phyloP scores from a whole-genome alignment of 2,888 invertebrate species.

The Pyrgus malvae region DNA sequence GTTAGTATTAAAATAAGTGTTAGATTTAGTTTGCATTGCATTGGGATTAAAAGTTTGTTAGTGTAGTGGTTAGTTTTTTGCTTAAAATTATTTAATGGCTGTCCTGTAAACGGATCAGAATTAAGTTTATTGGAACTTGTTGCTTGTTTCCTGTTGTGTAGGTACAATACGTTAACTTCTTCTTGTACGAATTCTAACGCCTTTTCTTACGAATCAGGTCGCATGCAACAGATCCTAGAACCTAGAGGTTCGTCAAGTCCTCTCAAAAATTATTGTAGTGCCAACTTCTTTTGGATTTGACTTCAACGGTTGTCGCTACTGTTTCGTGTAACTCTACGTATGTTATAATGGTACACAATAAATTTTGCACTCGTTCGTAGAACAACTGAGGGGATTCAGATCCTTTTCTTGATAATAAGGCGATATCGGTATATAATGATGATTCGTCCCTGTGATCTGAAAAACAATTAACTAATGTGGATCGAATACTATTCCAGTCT shows the following conservation, averaged over 20 bases:
- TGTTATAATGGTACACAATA: not conserved
- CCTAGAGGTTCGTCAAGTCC: constrained; percentile 10
- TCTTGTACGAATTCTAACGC: constrained; percentile 4
- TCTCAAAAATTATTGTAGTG: not conserved
- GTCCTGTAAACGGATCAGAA: no score
- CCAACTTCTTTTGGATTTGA: constrained; percentile 7
- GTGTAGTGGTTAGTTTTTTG: no score
- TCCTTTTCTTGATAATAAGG: constrained; percentile 19
- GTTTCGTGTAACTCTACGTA: constrained; percentile 1
- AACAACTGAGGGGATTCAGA: constrained; percentile 3
- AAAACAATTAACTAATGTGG: constrained; percentile 37
- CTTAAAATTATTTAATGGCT: not conserved
- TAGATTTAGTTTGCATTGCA: no score
- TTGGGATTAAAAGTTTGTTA: no score
- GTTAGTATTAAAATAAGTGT: no score
- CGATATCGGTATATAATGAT: constrained; percentile 36
- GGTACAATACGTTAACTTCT: constrained; percentile 1
- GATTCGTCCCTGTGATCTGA: constrained; percentile 38
- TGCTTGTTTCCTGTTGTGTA: no score
- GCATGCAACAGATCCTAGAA: constrained; percentile 3
- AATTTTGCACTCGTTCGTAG: constrained; percentile 7
- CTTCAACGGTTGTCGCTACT: not conserved
- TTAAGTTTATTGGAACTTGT: no score
- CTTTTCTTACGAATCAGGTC: constrained; percentile 1
- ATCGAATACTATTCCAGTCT: constrained; percentile 32